A percentile compares a stretch with the other conserved stretches of the same genome.
These are phyloP conservation scores for Intellagama lesueurii DNA, from an alignment of 2,797 vertebrate genomes.

Conservation along the genomic window DNA sequence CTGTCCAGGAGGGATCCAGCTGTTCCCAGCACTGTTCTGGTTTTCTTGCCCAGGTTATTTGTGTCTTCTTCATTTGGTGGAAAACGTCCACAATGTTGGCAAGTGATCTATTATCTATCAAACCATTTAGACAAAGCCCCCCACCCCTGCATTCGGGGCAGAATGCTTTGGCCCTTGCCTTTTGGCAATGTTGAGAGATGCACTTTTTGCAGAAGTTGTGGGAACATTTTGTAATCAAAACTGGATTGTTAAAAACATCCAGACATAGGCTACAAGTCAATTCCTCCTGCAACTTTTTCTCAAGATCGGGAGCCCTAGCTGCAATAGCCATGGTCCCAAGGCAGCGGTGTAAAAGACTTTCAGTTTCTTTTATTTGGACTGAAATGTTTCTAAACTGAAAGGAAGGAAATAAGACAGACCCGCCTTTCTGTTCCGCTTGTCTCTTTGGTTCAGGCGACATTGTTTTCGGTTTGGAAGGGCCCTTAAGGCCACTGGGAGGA, in stretches of 20 bases:
- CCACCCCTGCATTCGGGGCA: constrained; percentile 83
- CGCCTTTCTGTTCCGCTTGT: neutral
- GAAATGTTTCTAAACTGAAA: neutral
- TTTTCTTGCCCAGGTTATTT: neutral
- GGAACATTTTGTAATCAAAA: constrained; percentile 66
- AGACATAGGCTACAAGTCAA: constrained; percentile 52
- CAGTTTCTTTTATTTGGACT: constrained; percentile 25
- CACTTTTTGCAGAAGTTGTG: constrained; percentile 85
- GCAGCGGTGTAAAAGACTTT: neutral
- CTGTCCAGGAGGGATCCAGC: neutral
- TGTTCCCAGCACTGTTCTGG: too few species aligned
- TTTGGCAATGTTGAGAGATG: constrained; percentile 49
- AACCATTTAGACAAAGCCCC: constrained; percentile 63
- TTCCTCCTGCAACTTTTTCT: neutral
- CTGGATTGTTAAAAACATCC: constrained; percentile 26
- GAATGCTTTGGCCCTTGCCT: neutral
- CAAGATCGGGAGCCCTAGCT: fast-evolving
- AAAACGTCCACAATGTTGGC: constrained; percentile 26
- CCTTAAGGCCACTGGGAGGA: neutral
- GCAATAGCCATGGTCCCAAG: neutral
- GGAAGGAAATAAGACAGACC: neutral
- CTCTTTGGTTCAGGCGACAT: too few species aligned
- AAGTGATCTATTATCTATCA: constrained; percentile 50
- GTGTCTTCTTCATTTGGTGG: neutral
- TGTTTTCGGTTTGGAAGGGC: neutral